Conservation (phyloP, 2,888 invertebrate species). For the Trichopria drosophilae region DNA sequence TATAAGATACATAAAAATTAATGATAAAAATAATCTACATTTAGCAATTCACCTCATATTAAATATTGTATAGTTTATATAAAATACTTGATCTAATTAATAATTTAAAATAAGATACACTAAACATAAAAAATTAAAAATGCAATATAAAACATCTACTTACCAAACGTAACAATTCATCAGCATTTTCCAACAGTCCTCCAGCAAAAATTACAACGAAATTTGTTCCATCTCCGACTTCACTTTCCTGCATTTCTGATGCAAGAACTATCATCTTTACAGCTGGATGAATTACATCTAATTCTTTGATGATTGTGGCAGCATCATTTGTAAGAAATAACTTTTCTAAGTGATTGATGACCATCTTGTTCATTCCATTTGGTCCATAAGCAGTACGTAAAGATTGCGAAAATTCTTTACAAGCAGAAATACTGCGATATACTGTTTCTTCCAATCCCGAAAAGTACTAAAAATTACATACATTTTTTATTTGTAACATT, state of each 20-base stretch:
- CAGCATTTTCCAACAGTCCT: constrained; percentile 87
- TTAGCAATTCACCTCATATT: too few species aligned
- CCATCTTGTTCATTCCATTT: constrained; percentile 99
- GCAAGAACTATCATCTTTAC: constrained; percentile 95
- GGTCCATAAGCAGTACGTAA: constrained; percentile 96
- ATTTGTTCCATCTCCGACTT: constrained; percentile 98
- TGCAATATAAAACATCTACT: constrained; percentile 1
- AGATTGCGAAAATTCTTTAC: constrained; percentile 92
- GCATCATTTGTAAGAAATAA: constrained; percentile 99
- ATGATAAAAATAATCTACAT: too few species aligned
- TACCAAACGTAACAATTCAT: constrained; percentile 85
- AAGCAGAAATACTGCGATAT: constrained; percentile 91
- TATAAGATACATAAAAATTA: too few species aligned
- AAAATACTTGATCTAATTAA: too few species aligned
- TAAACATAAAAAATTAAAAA: not conserved
- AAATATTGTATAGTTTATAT: too few species aligned
- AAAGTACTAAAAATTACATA: constrained; percentile 49
- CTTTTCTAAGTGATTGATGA: constrained; percentile 98
- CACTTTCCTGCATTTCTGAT: constrained; percentile 97
- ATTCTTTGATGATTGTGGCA: constrained; percentile 92
- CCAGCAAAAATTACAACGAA: constrained; percentile 95
- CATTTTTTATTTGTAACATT: too few species aligned
- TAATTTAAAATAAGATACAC: not conserved
- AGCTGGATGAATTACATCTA: constrained; percentile 98
- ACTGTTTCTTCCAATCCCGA: constrained; percentile 97